Percentiles rank a stretch among this genome's conserved stretches.
Conservation (phyloP, 2,113 vertebrate genomes). For the Picathartes gymnocephalus region DNA sequence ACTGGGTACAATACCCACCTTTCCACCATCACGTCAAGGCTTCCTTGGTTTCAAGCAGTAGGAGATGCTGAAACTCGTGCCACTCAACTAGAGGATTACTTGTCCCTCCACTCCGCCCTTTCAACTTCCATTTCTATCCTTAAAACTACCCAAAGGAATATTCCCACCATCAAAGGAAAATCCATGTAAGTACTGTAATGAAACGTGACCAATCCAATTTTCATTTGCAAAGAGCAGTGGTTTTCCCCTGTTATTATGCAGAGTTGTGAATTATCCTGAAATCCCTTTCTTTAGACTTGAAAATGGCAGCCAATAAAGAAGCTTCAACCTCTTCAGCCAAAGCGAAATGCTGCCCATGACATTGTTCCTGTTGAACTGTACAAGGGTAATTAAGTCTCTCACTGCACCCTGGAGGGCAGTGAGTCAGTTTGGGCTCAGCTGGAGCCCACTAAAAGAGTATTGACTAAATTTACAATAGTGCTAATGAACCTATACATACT, state of each 20-base stretch:
- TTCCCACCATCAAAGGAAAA: neutral
- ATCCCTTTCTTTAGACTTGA: neutral
- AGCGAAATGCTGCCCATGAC: neutral
- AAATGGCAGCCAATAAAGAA: constrained; percentile 5
- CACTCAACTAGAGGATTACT: neutral
- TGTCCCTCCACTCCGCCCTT: neutral
- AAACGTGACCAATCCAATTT: constrained; percentile 12
- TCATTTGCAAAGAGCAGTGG: neutral
- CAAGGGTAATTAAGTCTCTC: constrained; percentile 60
- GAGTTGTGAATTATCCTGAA: neutral
- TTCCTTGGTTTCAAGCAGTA: neutral
- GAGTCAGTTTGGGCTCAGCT: constrained; percentile 49
- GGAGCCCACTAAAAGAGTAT: constrained; percentile 53
- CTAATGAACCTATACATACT: constrained; percentile 45
- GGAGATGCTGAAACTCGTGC: neutral
- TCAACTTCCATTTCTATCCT: neutral
- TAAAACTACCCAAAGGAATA: constrained; percentile 1
- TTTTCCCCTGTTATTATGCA: neutral
- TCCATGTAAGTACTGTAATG: neutral
- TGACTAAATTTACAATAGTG: constrained; percentile 49
- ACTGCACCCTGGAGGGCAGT: constrained; percentile 43
- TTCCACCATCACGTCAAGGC: fast-evolving
- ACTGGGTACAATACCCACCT: neutral
- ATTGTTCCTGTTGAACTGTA: constrained; percentile 21
- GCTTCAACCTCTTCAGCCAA: neutral